Evolutionary conservation across 1,140 invertebrate genomes (phyloP).

Genomic region (Monomorium pharaonis): DNA sequence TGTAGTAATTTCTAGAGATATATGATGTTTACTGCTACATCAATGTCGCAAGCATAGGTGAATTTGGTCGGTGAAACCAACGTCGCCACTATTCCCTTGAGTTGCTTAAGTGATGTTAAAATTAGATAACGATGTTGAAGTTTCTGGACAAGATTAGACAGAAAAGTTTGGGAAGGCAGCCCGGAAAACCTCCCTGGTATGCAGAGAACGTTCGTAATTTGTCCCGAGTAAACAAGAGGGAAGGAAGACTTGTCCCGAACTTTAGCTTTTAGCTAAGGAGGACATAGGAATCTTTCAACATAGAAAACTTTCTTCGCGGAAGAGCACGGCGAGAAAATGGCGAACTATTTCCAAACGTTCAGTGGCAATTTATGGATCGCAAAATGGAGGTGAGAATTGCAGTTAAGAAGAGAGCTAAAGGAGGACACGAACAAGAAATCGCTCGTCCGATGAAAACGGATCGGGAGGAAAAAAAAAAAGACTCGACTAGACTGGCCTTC

Average conservation of each 20-base stretch:
- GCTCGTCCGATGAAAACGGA: background rate
- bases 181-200: background rate
- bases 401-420: background rate
- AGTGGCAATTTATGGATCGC: background rate
- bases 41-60: too few species aligned
- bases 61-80: too few species aligned
- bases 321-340: background rate
- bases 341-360: background rate
- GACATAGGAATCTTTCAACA: too few species aligned
- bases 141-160: background rate
- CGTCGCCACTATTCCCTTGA: too few species aligned
- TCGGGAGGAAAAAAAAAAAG: background rate
- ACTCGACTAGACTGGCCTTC: background rate
- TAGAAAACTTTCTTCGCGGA: background rate
- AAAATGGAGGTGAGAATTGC: background rate
- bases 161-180: background rate
- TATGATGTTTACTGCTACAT: too few species aligned
- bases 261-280: background rate
- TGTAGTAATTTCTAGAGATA: too few species aligned
- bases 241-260: background rate
- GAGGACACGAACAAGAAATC: background rate
- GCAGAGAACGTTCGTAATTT: slow-evolving; percentile 3
- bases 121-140: background rate
- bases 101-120: too few species aligned
- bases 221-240: slow-evolving; percentile 17